Base-by-base conservation (phyloP, 2,888 invertebrate genomes). In the Lasioglossum leucozonium region DNA sequence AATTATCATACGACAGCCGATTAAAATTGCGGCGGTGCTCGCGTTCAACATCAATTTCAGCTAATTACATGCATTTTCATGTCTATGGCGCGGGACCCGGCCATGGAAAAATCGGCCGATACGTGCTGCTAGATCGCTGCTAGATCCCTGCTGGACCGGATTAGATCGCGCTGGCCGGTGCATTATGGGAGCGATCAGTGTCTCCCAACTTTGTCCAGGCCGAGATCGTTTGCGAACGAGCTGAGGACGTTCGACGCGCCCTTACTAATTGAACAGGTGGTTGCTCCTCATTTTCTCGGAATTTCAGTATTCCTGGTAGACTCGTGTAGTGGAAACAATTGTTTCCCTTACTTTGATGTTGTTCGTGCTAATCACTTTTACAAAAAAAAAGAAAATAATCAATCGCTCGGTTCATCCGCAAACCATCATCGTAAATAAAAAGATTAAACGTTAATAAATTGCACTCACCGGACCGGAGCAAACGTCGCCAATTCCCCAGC, bases 1-100 rank as follows among this genome's bases (percentile, higher is more conserved):
- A 94, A 95, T 95, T 94, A 94, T 94, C 94, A 93, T 93, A 94
- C 93, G 94, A 94, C 94, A 94, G 94, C 93, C 94, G 94, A 94
- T 94, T 94, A 94, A 94, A 94, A 94, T 93, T 92, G 93, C 93
- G 88, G 90, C 90, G 89, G 91, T 79, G 91, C 87, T 92, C 91
- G 90, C 91, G 89, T 91, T 91, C 92, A 91, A 91, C 94, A 94
- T 94, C 94, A 94, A 94, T 94, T 93, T 92, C 92, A 91, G 89
- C 93, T 94, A 95, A 94, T 95, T 94, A 94, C 94, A 94, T 94
- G 93, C 92, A 94, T 94, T 94, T 95, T 93, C 94, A 91, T 91
- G 93, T 93, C 92, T 91, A 89, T 90, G 51, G 88, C 86, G 84
- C 90, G 83, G 82, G 73, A 81, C 77, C 81, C 79, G 79, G 79